phyloP scores from a whole-genome alignment of 2,888 invertebrate species.

The Eledona agricola region DNA sequence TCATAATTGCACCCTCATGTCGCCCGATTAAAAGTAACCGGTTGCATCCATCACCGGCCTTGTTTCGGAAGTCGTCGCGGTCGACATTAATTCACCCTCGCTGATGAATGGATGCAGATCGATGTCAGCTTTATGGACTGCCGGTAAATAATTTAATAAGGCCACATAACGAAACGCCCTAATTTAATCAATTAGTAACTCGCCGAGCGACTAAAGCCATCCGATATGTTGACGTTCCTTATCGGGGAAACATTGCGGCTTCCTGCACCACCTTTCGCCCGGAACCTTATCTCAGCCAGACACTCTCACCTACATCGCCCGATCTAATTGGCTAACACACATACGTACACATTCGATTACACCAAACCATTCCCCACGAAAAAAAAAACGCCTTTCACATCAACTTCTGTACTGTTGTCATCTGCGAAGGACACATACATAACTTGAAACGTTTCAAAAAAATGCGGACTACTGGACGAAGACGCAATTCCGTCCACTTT shows the following conservation, averaged over 20 bases:
- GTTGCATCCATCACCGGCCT: slow-evolving; percentile 13
- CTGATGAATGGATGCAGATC: slow-evolving; percentile 19
- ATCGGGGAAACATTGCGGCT: slow-evolving; percentile 3
- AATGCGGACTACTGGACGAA: no score
- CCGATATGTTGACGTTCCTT: no score
- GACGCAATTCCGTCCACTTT: no score
- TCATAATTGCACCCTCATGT: not conserved
- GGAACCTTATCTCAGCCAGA: slow-evolving; percentile 4
- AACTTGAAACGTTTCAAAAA: no score
- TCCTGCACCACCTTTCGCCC: slow-evolving; percentile 11
- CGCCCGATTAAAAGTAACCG: not conserved
- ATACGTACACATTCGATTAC: no score
- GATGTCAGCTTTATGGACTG: slow-evolving; percentile 7
- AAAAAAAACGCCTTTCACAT: no score
- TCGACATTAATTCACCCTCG: slow-evolving; percentile 6
- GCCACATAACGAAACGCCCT: slow-evolving; percentile 3
- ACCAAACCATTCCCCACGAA: no score
- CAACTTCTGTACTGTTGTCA: no score
- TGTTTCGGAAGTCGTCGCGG: slow-evolving; percentile 14
- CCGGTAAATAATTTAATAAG: slow-evolving; percentile 18
- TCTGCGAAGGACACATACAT: no score
- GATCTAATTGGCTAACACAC: slow-evolving; percentile 14
- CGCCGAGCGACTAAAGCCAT: no score
- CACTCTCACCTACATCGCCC: slow-evolving; percentile 10
- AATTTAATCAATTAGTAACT: slow-evolving; percentile 14